Conservation (phyloP, 2,888 invertebrate genomes). For the Cheilosia impressa region DNA sequence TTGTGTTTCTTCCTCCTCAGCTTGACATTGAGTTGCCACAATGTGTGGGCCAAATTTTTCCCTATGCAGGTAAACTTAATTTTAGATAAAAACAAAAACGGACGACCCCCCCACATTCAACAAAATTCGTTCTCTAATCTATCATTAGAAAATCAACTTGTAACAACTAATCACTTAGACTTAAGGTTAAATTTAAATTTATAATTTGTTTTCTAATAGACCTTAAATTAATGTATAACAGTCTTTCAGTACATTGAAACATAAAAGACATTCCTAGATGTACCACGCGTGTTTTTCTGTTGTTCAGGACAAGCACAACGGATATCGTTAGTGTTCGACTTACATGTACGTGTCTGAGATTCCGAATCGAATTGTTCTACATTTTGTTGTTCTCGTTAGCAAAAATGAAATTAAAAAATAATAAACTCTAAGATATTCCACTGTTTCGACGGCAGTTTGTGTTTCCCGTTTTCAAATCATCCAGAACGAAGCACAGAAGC, state of each 20-base stretch:
- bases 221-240: slow-evolving; percentile 81
- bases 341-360: slow-evolving; percentile 39
- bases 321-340: slow-evolving; percentile 18
- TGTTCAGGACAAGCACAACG: slow-evolving; percentile 45
- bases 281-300: slow-evolving; percentile 20
- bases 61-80: background rate
- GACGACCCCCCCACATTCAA: slow-evolving; percentile 40
- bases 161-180: slow-evolving; percentile 72
- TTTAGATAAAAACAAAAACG: slow-evolving; percentile 4
- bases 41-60: too few species aligned
- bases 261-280: slow-evolving; percentile 76
- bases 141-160: slow-evolving; percentile 70
- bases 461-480: background rate
- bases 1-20: too few species aligned
- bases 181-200: slow-evolving; percentile 31
- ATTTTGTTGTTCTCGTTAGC: background rate
- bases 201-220: slow-evolving; percentile 45
- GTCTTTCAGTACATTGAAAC: slow-evolving; percentile 82
- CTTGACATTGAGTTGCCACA: too few species aligned
- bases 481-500: slow-evolving; percentile 34
- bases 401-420: background rate
- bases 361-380: slow-evolving; percentile 30
- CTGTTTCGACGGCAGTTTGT: slow-evolving; percentile 47
- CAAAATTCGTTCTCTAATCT: slow-evolving; percentile 57
- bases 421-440: slow-evolving; percentile 27